A percentile compares a stretch with the other conserved stretches of the same genome.
phyloP scores from a whole-genome alignment of 35 echinoderm and acorn worm genomes.

The Ophiothrix spiculata region DNA sequence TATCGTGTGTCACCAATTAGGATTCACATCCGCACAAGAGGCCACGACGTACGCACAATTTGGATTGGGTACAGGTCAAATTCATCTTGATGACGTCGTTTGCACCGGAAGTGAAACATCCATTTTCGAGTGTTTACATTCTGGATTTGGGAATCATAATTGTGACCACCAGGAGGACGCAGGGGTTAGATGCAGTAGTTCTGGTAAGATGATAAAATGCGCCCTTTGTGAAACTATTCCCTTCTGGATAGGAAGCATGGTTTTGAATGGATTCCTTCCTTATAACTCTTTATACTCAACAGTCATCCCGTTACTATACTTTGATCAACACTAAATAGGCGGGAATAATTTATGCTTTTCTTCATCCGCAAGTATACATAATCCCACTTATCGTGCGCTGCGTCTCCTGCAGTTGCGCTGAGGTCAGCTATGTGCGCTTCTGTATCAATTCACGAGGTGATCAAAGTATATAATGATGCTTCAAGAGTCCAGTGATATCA shows the following conservation, averaged over 20 bases:
- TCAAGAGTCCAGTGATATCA: no score
- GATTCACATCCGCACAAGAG: neutral
- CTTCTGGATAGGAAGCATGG: neutral
- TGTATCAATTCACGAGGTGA: no score
- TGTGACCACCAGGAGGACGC: neutral
- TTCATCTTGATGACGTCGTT: neutral
- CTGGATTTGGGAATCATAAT: neutral
- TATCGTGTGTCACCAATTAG: conserved; percentile 16
- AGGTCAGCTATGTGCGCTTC: no score
- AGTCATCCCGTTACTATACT: neutral
- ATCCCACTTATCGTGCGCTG: no score
- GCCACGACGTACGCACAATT: neutral
- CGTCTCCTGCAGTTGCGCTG: no score
- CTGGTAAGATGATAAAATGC: no score
- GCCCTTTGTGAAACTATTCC: neutral
- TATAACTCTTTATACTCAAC: no score
- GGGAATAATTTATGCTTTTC: no score
- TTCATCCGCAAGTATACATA: no score
- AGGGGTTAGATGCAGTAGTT: neutral
- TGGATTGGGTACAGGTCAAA: neutral
- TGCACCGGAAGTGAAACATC: neutral
- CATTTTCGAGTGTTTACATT: neutral
- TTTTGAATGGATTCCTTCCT: no score
- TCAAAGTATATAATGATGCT: no score
- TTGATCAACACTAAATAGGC: neutral